phyloP scores from a whole-genome alignment of 2,797 vertebrate species.

The Macrochelys suwanniensis region DNA sequence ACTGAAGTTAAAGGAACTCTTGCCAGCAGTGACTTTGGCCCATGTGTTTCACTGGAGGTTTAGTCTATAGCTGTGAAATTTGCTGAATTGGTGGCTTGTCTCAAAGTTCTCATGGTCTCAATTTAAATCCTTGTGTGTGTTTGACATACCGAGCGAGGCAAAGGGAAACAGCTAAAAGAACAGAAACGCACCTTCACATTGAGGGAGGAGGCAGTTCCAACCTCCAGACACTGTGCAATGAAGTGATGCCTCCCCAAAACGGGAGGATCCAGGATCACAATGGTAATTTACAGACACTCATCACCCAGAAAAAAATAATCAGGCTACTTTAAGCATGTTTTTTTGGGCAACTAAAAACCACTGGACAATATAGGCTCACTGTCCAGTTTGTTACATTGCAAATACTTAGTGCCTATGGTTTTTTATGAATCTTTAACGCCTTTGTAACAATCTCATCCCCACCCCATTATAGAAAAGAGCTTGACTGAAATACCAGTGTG shows the following conservation, averaged over 20 bases:
- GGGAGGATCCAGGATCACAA: constrained; percentile 60
- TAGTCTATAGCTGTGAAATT: too few species aligned
- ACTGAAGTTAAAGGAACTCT: not conserved
- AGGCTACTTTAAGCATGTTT: too few species aligned
- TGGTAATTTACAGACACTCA: constrained; percentile 28
- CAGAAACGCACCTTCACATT: constrained; percentile 64
- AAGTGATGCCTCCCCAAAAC: constrained; percentile 33
- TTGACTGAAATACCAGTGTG: not conserved
- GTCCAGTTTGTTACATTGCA: not conserved
- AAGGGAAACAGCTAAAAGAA: not conserved
- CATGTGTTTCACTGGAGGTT: not conserved
- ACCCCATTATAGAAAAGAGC: not conserved
- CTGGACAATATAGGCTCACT: not conserved
- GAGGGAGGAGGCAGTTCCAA: constrained; percentile 56
- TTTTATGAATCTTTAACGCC: not conserved
- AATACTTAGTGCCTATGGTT: not conserved
- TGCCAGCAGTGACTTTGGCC: not conserved
- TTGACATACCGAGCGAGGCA: not conserved
- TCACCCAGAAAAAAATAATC: too few species aligned
- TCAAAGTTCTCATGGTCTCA: not conserved
- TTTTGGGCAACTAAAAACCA: not conserved
- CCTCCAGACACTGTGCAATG: not conserved
- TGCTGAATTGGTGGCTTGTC: not conserved
- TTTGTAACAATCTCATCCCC: not conserved
- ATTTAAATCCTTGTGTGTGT: too few species aligned